Evolutionary conservation across 2,888 invertebrate genomes (phyloP), one percentile per base, ranked within the genome.

Genomic region (Troglohyphantes excavatus): DNA sequence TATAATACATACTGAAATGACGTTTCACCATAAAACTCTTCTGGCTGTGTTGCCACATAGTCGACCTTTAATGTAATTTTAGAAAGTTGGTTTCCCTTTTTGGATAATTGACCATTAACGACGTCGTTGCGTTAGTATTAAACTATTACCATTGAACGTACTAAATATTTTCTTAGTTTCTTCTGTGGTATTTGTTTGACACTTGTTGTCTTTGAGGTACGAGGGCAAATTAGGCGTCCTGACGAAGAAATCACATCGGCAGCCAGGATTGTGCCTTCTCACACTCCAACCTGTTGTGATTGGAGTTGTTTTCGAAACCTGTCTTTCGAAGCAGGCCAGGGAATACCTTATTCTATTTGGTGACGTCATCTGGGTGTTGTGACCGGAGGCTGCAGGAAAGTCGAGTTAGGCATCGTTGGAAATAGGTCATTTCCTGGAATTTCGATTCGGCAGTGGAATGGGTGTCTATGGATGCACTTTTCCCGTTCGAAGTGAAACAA

Each of bases 401-500:
- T 59, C 39, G 72, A 59, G 86, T 70, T 39, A 53, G 72, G 86
- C 86, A 72, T 78, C 63, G 72, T 63, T 86, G 78, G 86, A 86
- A 86, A 86, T 86, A 63, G 86, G 86, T 86, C 86, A 86, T 86
- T 86, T 86, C 86, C 86, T 86, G 86, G 59, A 78, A 70, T 86
- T 86, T 70, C 53, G 6, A 39, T 53, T 63, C 29, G 61, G 63
- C 76, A 61, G 27, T 76, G 29, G 61, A 27, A 63, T 59, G 17
- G 1, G 7, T 67, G 39, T 39, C 39, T 39, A 39, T 39, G 7
- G 13, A 39, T 2, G 39, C 39, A 39, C 39, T 2, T 39, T 2
- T 39, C 39, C 7, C 13, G 13, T 39, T 39, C 39, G 13, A 13
- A 39, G 13, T 11, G 39, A 39, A 39, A 39, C 39, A 39, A 39